Evolutionary conservation across 2,797 vertebrate species (phyloP).

Genomic region (Tragelaphus eurycerus): DNA sequence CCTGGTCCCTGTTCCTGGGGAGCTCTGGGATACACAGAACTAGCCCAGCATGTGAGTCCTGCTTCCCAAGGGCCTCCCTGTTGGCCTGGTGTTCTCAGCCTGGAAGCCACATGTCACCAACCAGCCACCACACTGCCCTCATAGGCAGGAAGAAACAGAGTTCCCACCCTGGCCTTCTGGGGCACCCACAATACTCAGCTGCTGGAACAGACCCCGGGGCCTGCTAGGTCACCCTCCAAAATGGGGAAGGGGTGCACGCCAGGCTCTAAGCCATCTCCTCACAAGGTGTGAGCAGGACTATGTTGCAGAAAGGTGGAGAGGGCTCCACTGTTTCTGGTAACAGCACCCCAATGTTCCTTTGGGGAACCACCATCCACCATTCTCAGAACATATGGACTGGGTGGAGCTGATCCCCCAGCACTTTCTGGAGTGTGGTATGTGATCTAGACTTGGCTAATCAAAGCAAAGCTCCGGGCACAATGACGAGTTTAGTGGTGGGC

Average conservation of each 20-base stretch:
- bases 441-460: not conserved
- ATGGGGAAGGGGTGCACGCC: fast-evolving
- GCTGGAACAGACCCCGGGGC: not conserved
- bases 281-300: not conserved
- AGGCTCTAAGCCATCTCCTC: not conserved
- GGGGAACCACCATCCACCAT: not conserved
- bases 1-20: not conserved
- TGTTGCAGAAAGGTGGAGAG: fast-evolving
- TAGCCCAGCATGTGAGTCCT: not conserved
- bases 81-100: not conserved
- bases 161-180: not conserved
- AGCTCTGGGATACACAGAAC: not conserved
- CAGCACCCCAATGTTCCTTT: not conserved
- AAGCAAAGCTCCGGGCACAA: not conserved
- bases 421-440: not conserved
- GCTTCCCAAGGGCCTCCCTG: not conserved
- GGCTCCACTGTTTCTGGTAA: not conserved
- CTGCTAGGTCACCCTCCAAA: fast-evolving
- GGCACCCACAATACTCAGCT: not conserved
- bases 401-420: not conserved
- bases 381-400: not conserved
- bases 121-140: not conserved
- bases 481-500: not conserved
- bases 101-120: not conserved
- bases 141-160: not conserved